Evolutionary conservation across 2,113 vertebrate species (phyloP), one percentile per base, ranked within the genome.

Genomic region (Neolamprologus cancellatus): DNA sequence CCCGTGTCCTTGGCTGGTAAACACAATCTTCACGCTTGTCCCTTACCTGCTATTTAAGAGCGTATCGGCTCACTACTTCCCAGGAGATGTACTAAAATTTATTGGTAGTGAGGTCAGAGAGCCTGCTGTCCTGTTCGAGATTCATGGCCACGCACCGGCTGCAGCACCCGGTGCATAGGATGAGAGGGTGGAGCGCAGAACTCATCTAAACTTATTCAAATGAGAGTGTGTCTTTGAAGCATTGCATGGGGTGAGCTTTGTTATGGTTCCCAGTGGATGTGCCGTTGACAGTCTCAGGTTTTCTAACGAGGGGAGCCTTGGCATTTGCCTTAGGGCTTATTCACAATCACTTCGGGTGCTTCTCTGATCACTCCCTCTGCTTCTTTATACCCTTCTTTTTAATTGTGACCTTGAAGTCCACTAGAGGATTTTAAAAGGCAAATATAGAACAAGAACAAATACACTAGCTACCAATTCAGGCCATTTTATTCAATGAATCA

Each of bases 231-330:
- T 86, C 59, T 94, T 96, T 96, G 94, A 96, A 94, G 93, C 85
- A 15, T 15, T 6, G 89, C 85, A 86, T 59, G 82, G 81, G 81
- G 80, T 44, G 78, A 90, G 94, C 94, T 95, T 94, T 96, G 93
- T 93, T 91, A 91, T n/a, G 34, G 61, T 82, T 91, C 92, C 95
- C 94, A 48, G 90, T 80, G 92, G 91, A 91, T 82, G 79, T 8
- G 78, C 84, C 91, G 78, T 92, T 92, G 93, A 93, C 94, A 82
- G 88, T 93, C 91, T 85, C 88, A 87, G 93, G 94, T 55, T 96
- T 92, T 91, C 93, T 95, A 95, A 94, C 90, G 86, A 94, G 94
- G 89, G 93, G 91, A 96, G 80, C 92, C 93, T 93, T 94, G 93
- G 92, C 94, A 92, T 92, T 69, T 2, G 94, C 97, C 94, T 25